Evolutionary conservation across 2,113 vertebrate species (phyloP).

Genomic region (Pogonocichla stellata): DNA sequence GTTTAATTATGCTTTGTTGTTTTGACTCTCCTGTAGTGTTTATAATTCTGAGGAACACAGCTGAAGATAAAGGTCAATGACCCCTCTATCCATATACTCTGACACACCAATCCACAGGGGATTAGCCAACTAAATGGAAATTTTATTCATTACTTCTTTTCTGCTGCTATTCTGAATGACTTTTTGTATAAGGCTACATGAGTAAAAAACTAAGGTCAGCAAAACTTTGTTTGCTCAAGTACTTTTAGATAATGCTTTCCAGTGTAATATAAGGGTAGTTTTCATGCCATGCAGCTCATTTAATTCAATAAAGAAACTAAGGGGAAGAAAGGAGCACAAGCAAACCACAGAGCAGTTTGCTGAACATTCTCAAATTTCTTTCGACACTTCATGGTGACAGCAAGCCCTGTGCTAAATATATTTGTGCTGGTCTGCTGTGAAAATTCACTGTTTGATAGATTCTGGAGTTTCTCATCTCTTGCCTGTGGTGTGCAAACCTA

Average conservation of each 20-base stretch:
- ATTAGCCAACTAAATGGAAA: neutral
- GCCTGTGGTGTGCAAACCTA: conserved; percentile 4
- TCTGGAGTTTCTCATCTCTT: conserved; percentile 62
- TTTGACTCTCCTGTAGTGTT: neutral
- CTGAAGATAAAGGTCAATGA: neutral
- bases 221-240: neutral
- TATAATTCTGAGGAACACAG: neutral
- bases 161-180: neutral
- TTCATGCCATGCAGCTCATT: neutral
- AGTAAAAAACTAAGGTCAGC: neutral
- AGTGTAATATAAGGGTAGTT: neutral
- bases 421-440: conserved; percentile 67
- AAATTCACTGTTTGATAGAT: conserved; percentile 48
- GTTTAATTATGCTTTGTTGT: conserved; percentile 20
- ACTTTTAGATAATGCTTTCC: neutral
- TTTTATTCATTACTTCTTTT: neutral
- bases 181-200: neutral
- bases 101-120: neutral
- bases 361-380: conserved; percentile 46
- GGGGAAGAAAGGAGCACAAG: neutral
- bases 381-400: conserved; percentile 42
- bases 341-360: conserved; percentile 1
- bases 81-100: neutral
- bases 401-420: conserved; percentile 47
- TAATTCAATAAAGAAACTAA: neutral